phyloP scores from a whole-genome alignment of 2,888 invertebrate genomes.

The Corbicula japonica region DNA sequence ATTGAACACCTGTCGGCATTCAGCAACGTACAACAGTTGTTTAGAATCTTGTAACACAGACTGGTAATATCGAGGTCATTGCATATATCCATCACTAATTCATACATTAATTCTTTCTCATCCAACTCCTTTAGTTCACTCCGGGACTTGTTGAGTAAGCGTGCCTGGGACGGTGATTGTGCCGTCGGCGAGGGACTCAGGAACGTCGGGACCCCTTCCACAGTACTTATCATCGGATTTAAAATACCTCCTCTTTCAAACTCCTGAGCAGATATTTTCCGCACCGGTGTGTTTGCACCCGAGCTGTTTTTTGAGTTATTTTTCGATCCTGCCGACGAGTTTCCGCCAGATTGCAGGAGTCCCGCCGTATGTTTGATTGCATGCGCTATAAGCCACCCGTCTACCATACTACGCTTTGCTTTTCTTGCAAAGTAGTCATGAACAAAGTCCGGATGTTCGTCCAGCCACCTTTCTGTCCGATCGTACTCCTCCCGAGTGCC shows the following conservation, averaged over 20 bases:
- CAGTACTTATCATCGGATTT: constrained; percentile 95
- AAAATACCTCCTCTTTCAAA: constrained; percentile 96
- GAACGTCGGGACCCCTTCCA: constrained; percentile 97
- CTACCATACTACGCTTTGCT: constrained; percentile 96
- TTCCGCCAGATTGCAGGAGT: constrained; percentile 68
- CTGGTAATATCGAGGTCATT: constrained; percentile 85
- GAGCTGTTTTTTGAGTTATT: constrained; percentile 87
- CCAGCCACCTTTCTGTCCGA: constrained; percentile 96
- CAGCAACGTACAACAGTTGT: constrained; percentile 84
- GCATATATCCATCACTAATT: constrained; percentile 86
- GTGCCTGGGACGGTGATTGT: constrained; percentile 75
- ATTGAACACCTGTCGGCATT: constrained; percentile 86
- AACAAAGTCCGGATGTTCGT: constrained; percentile 98
- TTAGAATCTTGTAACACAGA: constrained; percentile 85
- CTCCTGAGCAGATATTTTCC: constrained; percentile 97
- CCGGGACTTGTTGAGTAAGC: constrained; percentile 87
- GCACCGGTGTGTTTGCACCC: constrained; percentile 97
- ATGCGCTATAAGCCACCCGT: constrained; percentile 93
- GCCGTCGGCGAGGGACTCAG: constrained; percentile 87
- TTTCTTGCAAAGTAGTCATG: constrained; percentile 97
- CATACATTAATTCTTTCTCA: constrained; percentile 86
- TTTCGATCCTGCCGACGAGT: constrained; percentile 79
- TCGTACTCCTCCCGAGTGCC: constrained; percentile 77
- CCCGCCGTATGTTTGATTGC: constrained; percentile 80
- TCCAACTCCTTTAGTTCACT: constrained; percentile 88